phyloP scores from a whole-genome alignment of 2,888 invertebrate genomes.

The Acrobasis consociella region DNA sequence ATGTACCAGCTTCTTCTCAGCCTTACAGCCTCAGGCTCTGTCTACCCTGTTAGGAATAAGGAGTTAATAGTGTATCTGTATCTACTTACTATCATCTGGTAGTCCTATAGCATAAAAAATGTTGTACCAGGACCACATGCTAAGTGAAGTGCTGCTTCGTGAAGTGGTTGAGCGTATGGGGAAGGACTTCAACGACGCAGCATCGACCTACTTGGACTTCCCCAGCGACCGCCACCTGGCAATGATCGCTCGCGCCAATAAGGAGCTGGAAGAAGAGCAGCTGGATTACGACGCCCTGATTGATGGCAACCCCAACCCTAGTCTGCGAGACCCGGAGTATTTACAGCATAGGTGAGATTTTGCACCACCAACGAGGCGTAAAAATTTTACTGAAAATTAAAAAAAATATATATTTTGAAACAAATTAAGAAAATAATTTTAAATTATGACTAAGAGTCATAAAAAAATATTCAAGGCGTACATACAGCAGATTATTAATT shows the following conservation, averaged over 20 bases:
- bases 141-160: slow-evolving; percentile 88
- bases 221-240: slow-evolving; percentile 71
- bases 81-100: no score
- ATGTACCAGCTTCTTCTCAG: no score
- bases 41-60: no score
- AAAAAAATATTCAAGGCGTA: no score
- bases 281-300: slow-evolving; percentile 89
- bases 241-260: slow-evolving; percentile 80
- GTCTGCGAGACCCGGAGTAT: slow-evolving; percentile 93
- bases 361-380: neutral
- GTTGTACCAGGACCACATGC: slow-evolving; percentile 82
- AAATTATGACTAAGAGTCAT: no score
- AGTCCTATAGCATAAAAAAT: no score
- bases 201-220: slow-evolving; percentile 85
- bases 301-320: slow-evolving; percentile 88
- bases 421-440: no score
- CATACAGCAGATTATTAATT: no score
- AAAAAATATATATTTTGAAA: no score
- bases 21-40: no score
- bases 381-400: no score
- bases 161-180: slow-evolving; percentile 91
- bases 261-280: slow-evolving; percentile 83
- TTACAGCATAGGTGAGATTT: slow-evolving; percentile 87
- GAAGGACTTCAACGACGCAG: slow-evolving; percentile 86
- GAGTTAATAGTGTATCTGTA: no score